Base-by-base conservation (phyloP, 2,888 invertebrate species). In the Dicranocentrus wangi region DNA sequence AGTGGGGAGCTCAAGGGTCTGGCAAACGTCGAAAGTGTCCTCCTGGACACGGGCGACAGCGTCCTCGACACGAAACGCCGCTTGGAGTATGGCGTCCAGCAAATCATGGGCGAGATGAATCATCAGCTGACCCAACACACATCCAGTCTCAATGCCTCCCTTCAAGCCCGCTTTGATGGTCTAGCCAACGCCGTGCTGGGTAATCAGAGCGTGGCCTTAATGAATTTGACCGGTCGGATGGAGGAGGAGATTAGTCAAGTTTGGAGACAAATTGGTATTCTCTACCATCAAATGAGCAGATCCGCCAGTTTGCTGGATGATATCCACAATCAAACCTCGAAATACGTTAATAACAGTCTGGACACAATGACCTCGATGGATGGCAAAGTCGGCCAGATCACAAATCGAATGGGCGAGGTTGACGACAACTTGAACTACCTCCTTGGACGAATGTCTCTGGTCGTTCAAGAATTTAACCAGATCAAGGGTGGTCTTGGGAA, bases 221-320 rank as follows among this genome's bases (percentile, higher is more conserved):
- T 92, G 3, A 95, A 95, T 88, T 89, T 95, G 68, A 95, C 93
- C 66, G 89, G 91, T 0, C 93, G 93, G 87, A 92, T 96, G 87
- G 95, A 95, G 87, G 85, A 85, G 53, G 95, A 95, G 88, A 93
- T 95, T 88, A 92, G 93, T 84, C 94, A 94, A 88, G 95, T 96
- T 17, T 96, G 96, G 96, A 90, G 95, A 23, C 96, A 95, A 89
- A 95, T 96, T 86, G 95, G 95, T 83, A 93, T 94, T 76, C 94
- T 96, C 94, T 93, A 94, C 88, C 93, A 93, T 87, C 94, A 95
- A 88, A 92, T 96, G 87, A 92, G 92, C 32, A 92, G 93, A 81
- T 95, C 93, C 87, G 93, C 93, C 61, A 92, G 91, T 51, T 91
- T 93, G 1, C 89, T 96, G n/a, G 93, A 93, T 82, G 92, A 93